These are phyloP conservation scores for Enteromius afrohamiltoni DNA, from an alignment of 2,797 vertebrate genomes.

Conservation along the genomic window DNA sequence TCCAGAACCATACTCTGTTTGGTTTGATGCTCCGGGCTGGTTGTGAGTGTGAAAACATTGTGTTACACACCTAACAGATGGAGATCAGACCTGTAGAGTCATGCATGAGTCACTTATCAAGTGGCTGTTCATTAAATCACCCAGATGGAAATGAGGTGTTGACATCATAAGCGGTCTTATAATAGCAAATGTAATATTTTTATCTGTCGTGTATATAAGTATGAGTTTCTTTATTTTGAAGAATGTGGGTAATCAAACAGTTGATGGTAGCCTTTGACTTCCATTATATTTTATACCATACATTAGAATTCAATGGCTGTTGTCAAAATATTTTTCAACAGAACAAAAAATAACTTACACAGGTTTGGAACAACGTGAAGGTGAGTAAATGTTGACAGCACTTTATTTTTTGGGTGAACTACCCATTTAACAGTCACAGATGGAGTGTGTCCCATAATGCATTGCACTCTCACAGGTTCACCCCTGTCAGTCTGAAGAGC, in stretches of 20 bases:
- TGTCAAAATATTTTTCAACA: not conserved
- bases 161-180: not conserved
- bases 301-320: not conserved
- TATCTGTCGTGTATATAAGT: not conserved
- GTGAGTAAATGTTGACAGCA: not conserved
- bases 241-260: not conserved
- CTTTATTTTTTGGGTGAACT: not conserved
- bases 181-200: not conserved
- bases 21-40: not conserved
- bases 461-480: constrained; percentile 1
- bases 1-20: constrained; percentile 4
- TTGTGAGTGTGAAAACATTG: constrained; percentile 24
- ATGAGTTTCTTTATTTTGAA: not conserved
- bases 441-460: constrained; percentile 1
- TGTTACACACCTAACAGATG: constrained; percentile 38
- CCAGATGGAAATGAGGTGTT: not conserved
- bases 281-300: not conserved
- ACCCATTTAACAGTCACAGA: not conserved
- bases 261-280: not conserved
- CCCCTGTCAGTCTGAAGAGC: not conserved
- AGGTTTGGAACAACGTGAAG: not conserved
- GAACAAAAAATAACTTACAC: not conserved
- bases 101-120: not conserved
- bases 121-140: not conserved
- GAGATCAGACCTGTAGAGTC: not conserved